These are phyloP conservation scores for Phallusia fumigata DNA, from an alignment of 23 tunicate genomes.

Conservation along the genomic window DNA sequence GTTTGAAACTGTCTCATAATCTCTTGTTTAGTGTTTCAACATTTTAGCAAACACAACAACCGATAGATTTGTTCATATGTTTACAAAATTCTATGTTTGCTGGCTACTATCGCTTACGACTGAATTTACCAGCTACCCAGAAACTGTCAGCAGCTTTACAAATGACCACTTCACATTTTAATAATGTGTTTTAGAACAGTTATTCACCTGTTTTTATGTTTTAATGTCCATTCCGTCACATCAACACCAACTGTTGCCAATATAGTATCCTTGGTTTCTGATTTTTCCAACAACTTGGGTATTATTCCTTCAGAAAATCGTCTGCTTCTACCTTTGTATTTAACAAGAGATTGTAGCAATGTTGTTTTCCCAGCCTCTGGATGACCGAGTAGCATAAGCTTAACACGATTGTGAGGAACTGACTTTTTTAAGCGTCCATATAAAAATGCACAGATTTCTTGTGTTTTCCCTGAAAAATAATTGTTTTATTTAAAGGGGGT, in stretches of 20 bases:
- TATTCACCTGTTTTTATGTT: constrained; percentile 35
- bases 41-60: no score
- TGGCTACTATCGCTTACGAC: no score
- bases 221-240: constrained; percentile 38
- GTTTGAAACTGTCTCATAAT: not conserved
- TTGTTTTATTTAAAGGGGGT: not conserved
- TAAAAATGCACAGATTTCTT: constrained; percentile 39
- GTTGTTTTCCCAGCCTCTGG: constrained; percentile 63
- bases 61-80: no score
- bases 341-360: constrained; percentile 32
- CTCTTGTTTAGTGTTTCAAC: no score
- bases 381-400: constrained; percentile 50
- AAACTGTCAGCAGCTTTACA: no score
- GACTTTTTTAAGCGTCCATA: constrained; percentile 66
- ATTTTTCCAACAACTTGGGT: not conserved
- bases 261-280: not conserved
- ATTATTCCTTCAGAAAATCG: constrained; percentile 13
- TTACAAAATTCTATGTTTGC: no score
- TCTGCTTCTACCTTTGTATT: constrained; percentile 7
- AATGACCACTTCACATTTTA: no score
- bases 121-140: no score
- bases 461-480: constrained; percentile 38
- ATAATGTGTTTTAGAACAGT: no score
- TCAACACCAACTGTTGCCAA: constrained; percentile 67
- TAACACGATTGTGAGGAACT: constrained; percentile 48